These are phyloP conservation scores for Coleophora flavipennella DNA, from an alignment of 2,888 invertebrate genomes.

Conservation along the genomic window DNA sequence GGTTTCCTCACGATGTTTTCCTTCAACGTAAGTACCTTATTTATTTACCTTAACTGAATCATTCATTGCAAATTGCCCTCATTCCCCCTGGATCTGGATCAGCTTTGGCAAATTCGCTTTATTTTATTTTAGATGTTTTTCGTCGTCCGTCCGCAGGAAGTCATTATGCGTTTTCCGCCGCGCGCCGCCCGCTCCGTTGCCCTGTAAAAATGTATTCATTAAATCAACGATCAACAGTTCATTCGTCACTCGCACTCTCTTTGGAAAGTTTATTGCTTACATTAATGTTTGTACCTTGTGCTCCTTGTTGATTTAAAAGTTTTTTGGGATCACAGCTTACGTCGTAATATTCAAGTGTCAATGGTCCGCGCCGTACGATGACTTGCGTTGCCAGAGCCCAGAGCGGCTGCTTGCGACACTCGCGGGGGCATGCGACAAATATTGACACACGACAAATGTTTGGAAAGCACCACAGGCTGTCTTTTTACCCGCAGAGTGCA, in stretches of 20 bases:
- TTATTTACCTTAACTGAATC: background rate
- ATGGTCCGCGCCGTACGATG: constrained; percentile 21
- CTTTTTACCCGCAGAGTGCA: constrained; percentile 43
- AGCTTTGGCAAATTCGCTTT: background rate
- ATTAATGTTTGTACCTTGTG: constrained; percentile 17
- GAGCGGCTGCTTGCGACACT: constrained; percentile 45
- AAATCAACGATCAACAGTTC: constrained; percentile 50
- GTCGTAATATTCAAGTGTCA: constrained; percentile 9
- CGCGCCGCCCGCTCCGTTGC: constrained; percentile 44
- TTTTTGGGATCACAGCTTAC: background rate
- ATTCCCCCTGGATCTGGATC: background rate
- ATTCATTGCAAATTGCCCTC: background rate
- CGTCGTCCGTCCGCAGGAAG: constrained; percentile 54
- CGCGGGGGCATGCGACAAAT: constrained; percentile 50
- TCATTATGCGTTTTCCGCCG: constrained; percentile 69
- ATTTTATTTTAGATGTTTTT: constrained; percentile 59
- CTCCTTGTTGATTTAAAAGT: constrained; percentile 17
- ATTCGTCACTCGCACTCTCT: constrained; percentile 27
- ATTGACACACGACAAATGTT: constrained; percentile 64
- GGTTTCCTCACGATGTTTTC: no score
- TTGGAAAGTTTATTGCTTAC: constrained; percentile 29
- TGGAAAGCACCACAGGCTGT: constrained; percentile 50
- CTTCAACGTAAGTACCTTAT: no score
- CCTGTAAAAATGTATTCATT: constrained; percentile 65
- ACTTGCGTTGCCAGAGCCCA: constrained; percentile 15